Evolutionary conservation across 1,140 invertebrate species (phyloP), one percentile per base, ranked within the genome.

Genomic region (Sogatella furcifera): DNA sequence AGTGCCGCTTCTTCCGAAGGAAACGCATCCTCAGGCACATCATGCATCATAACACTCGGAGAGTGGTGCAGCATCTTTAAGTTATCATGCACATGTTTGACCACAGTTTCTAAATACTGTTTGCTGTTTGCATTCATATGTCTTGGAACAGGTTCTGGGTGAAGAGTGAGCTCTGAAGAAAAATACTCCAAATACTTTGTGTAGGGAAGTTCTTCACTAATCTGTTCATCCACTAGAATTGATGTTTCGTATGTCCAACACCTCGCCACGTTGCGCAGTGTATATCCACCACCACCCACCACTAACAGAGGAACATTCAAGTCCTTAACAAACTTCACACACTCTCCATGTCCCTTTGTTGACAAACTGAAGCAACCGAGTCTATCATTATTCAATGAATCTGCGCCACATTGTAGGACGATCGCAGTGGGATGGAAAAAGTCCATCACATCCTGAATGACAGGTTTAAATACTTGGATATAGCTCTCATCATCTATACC

Each of bases 231-330:
- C 0, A 95, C 82, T 0, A 97, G 75, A 2, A 99, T 76, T 0
- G 95, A 96, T 0, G 97, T 99, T 76, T 99, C 97, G 67, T 98
- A 97, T 0, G 97, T 97, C 97, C 97, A 99, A 72, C 95, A 98
- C 46, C 97, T 78, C 0, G 97, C 96, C 0, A 99, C 97, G 73
- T 99, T 99, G 55, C 95, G 79, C 6, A 99, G 77, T 0, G 96
- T 99, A 70, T 99, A 99, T 61, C 95, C 95, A 24, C 95, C 95
- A 1, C 94, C 97, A 8, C 97, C 97, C 0, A 99, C 85, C 0
- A 98, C 89, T 17, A 99, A 74, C 0, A 96, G 81, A 0, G 97
- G 97, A 11, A 99, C 81, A 72, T 95, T 94, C 1, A 98, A 78
- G 62, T 88, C 89, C 73, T 94, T 92, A 9, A 99, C 93, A 72